Conservation (phyloP, 1,140 invertebrate genomes). For the Ridgeia piscesae region DNA sequence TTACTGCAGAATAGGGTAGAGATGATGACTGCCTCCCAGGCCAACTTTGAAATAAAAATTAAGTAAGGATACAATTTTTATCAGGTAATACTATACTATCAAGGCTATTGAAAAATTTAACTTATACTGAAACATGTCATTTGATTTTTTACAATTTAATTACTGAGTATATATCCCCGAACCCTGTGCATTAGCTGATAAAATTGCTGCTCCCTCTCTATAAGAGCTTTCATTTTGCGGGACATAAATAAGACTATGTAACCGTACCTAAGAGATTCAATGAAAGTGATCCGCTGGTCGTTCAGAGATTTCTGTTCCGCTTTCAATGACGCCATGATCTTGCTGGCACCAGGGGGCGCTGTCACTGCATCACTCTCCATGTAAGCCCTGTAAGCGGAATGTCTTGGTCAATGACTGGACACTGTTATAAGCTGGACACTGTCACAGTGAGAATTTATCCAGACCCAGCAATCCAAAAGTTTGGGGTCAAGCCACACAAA, state of each 20-base stretch:
- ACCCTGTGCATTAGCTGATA: not conserved
- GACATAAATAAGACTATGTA: not conserved
- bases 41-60: too few species aligned
- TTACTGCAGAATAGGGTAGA: too few species aligned
- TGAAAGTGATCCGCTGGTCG: conserved; percentile 44
- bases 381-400: conserved; percentile 38
- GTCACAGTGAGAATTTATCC: not conserved
- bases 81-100: too few species aligned
- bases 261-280: conserved; percentile 43
- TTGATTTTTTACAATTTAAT: too few species aligned
- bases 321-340: conserved; percentile 38
- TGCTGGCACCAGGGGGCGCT: conserved; percentile 38
- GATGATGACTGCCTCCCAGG: too few species aligned
- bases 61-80: too few species aligned
- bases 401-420: not conserved
- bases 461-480: not conserved
- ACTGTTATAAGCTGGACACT: not conserved
- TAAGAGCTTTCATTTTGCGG: not conserved
- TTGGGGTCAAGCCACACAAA: not conserved
- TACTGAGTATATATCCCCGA: too few species aligned
- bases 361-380: conserved; percentile 47
- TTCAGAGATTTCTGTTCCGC: conserved; percentile 47
- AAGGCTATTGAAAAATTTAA: too few species aligned
- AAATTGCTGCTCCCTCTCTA: not conserved
- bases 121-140: too few species aligned